These are phyloP conservation scores for Sitodiplosis mosellana DNA, from an alignment of 1,140 invertebrate species.

Conservation along the genomic window DNA sequence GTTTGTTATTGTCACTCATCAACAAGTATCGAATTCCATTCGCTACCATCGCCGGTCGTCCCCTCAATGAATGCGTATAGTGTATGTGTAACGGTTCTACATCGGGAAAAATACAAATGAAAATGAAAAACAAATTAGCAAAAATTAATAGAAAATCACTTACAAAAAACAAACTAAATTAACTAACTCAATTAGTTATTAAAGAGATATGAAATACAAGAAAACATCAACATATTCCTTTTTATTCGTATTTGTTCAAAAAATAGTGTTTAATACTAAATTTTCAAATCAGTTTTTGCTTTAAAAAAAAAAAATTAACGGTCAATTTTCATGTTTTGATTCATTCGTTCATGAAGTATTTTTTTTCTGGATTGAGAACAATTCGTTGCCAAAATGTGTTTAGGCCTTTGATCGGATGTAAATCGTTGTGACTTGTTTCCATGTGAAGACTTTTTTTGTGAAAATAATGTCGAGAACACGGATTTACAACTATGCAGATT, in stretches of 20 bases:
- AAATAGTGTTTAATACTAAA: no score
- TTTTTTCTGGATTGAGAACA: no score
- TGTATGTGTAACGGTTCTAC: slow-evolving; percentile 20
- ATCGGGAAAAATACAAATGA: slow-evolving; percentile 6
- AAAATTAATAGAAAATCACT: background rate
- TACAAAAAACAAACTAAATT: background rate
- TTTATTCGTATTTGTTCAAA: background rate
- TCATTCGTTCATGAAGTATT: no score
- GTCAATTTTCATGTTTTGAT: no score
- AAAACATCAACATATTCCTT: background rate
- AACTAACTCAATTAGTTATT: slow-evolving; percentile 5
- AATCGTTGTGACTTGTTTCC: no score
- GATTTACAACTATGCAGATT: no score
- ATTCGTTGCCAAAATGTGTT: no score
- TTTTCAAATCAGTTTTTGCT: no score
- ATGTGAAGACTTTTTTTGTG: no score
- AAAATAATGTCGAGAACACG: no score
- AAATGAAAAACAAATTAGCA: background rate
- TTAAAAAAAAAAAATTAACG: no score
- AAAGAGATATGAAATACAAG: background rate
- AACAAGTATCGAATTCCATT: slow-evolving; percentile 22
- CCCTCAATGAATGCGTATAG: slow-evolving; percentile 21
- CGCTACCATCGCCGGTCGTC: slow-evolving; percentile 22
- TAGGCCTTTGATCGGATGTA: no score
- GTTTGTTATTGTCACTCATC: slow-evolving; percentile 25